Conservation (phyloP, 2,888 invertebrate species). For the Gibbula magus region DNA sequence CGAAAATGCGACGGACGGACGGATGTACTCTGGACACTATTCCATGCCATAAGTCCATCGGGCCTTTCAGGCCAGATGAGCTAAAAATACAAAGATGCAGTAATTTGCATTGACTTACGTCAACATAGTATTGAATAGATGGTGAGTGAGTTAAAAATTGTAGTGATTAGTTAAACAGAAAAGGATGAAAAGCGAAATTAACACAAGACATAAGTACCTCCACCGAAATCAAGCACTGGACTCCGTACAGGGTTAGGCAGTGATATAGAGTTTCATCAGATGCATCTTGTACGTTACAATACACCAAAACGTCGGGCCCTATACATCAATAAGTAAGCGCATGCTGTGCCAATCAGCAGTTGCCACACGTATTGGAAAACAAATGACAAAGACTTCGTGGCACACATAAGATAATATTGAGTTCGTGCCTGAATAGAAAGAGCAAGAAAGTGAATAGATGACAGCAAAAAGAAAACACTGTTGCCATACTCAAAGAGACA, state of each 20-base stretch:
- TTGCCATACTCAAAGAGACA: background rate
- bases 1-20: too few relatives aligned
- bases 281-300: slow-evolving; percentile 86
- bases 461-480: background rate
- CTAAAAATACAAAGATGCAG: too few relatives aligned
- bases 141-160: too few relatives aligned
- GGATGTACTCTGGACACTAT: too few relatives aligned
- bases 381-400: slow-evolving; percentile 83
- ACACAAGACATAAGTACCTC: slow-evolving; percentile 1
- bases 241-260: slow-evolving; percentile 77
- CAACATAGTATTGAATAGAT: too few relatives aligned
- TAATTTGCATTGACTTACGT: too few relatives aligned
- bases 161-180: too few relatives aligned
- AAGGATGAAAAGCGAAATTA: background rate
- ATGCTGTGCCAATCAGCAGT: slow-evolving; percentile 78
- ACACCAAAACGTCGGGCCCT: slow-evolving; percentile 85
- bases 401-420: slow-evolving; percentile 91
- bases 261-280: slow-evolving; percentile 83
- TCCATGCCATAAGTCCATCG: too few relatives aligned
- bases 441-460: background rate
- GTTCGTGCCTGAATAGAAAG: slow-evolving; percentile 84
- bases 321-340: slow-evolving; percentile 82
- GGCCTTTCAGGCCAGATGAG: too few relatives aligned
- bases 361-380: slow-evolving; percentile 81
- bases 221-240: background rate